These are phyloP conservation scores for Pollenia labialis DNA, from an alignment of 2,888 invertebrate species.

Conservation along the genomic window DNA sequence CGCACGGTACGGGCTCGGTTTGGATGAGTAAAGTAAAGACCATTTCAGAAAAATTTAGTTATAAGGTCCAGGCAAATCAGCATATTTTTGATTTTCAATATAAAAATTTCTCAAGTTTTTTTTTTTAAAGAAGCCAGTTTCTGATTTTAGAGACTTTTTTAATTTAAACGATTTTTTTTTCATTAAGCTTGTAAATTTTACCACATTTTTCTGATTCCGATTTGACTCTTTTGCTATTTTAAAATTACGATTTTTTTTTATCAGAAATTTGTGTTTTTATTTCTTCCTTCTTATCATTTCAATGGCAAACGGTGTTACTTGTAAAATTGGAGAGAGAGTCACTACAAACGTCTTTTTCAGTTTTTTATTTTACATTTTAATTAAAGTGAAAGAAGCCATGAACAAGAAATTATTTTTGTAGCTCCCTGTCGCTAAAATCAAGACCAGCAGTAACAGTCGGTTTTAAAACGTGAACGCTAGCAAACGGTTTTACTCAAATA, in stretches of 20 bases:
- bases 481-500: constrained; percentile 57
- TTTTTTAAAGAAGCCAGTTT: too few species aligned
- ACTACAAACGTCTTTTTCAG: constrained; percentile 12
- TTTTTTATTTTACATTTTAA: constrained; percentile 46
- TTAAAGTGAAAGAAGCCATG: constrained; percentile 72
- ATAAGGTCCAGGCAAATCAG: too few species aligned
- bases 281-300: background rate
- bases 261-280: too few species aligned
- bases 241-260: too few species aligned
- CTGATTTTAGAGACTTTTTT: too few species aligned
- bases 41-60: too few species aligned
- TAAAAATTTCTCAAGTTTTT: too few species aligned
- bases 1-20: too few species aligned
- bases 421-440: constrained; percentile 61
- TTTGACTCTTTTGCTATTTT: too few species aligned
- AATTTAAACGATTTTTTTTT: background rate
- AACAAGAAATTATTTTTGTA: constrained; percentile 41
- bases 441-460: constrained; percentile 52
- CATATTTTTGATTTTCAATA: too few species aligned
- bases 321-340: constrained; percentile 40
- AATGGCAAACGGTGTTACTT: constrained; percentile 42
- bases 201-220: background rate
- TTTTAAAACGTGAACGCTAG: constrained; percentile 57
- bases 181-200: background rate
- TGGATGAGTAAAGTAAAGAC: too few species aligned